Conservation (phyloP, 1,140 invertebrate species). For the Trichogramma pretiosum region DNA sequence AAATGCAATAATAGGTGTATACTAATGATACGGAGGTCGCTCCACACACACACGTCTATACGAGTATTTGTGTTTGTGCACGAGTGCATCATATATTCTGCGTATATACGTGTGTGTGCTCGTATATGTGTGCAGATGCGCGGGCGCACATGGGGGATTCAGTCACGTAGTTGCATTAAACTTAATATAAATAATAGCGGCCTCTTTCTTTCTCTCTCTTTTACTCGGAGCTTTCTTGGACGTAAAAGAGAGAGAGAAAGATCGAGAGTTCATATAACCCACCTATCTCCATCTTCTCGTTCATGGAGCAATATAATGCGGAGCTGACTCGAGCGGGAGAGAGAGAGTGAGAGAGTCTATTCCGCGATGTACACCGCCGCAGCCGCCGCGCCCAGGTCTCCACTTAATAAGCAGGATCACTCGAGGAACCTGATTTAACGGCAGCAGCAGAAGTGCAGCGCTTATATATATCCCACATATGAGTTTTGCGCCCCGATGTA, state of each 20-base stretch:
- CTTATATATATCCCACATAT: too few relatives aligned
- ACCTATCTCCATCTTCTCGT: conserved; percentile 41
- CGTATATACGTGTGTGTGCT: too few relatives aligned
- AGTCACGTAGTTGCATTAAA: conserved; percentile 49
- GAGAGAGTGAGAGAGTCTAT: too few relatives aligned
- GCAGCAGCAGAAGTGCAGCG: too few relatives aligned
- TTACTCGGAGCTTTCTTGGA: too few relatives aligned
- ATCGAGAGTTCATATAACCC: conserved; percentile 34
- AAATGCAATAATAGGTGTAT: conserved; percentile 47
- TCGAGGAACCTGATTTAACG: conserved; percentile 34
- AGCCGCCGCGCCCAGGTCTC: conserved; percentile 25
- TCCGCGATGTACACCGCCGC: not conserved
- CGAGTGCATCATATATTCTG: too few relatives aligned
- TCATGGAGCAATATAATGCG: not conserved
- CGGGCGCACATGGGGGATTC: too few relatives aligned
- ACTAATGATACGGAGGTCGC: conserved; percentile 43
- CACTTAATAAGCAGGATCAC: conserved; percentile 46
- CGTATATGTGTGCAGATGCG: too few relatives aligned
- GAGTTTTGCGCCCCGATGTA: too few relatives aligned
- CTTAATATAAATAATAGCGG: conserved; percentile 50
- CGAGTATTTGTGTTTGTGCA: too few relatives aligned
- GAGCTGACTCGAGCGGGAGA: not conserved
- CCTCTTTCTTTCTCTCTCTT: too few relatives aligned
- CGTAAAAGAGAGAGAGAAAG: too few relatives aligned
- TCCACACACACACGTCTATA: conserved; percentile 13